phyloP scores from a whole-genome alignment of 2,113 vertebrate genomes.

The Lethenteron reissneri region DNA sequence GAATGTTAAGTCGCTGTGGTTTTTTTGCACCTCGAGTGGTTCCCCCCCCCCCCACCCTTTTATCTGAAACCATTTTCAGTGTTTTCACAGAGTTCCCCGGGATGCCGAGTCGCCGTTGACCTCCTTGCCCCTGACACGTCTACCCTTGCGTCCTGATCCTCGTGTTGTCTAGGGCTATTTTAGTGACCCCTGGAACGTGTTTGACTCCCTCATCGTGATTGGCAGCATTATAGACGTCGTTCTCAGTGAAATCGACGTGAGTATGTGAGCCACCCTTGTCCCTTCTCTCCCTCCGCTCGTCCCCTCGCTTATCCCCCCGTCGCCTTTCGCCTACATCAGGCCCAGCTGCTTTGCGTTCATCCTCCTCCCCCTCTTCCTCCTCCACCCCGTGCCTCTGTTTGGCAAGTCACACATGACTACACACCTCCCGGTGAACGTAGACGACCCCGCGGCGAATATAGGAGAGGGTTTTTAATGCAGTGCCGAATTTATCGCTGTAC shows the following conservation, averaged over 20 bases:
- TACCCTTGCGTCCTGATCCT: constrained; percentile 16
- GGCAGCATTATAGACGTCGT: constrained; percentile 99
- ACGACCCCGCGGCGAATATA: too few species aligned
- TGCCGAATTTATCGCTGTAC: too few species aligned
- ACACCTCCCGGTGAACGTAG: too few species aligned
- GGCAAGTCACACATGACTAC: not conserved
- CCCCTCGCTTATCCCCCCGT: constrained; percentile 16
- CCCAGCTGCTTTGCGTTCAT: constrained; percentile 7
- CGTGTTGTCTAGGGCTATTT: constrained; percentile 98
- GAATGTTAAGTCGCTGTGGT: too few species aligned
- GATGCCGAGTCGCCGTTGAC: too few species aligned
- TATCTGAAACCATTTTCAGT: too few species aligned
- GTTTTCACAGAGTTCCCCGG: too few species aligned
- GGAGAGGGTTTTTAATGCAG: too few species aligned
- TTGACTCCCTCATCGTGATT: constrained; percentile 99
- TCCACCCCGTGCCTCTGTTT: not conserved
- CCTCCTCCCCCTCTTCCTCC: constrained; percentile 16
- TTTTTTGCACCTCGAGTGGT: too few species aligned
- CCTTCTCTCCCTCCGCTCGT: constrained; percentile 17
- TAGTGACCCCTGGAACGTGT: constrained; percentile 99
- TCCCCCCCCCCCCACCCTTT: too few species aligned
- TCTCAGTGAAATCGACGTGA: constrained; percentile 99
- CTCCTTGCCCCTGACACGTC: too few species aligned
- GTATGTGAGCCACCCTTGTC: constrained; percentile 41
- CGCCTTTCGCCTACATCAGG: constrained; percentile 13